Base-by-base conservation (phyloP, 1,140 invertebrate genomes). In the Tyrophagus putrescentiae region DNA sequence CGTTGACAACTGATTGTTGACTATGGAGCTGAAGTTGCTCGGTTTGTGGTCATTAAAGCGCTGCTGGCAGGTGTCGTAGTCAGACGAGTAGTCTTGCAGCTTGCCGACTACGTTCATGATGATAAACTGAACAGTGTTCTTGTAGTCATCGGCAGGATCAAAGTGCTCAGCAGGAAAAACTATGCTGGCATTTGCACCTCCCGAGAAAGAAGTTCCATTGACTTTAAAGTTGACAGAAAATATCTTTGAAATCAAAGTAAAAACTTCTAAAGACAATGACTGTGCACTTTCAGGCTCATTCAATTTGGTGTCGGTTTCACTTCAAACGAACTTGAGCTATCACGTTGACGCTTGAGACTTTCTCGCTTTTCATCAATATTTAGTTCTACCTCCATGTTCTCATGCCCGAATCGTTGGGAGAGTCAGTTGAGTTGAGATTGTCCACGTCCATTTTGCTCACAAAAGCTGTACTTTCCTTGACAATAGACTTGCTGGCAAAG, bases 381-480 rank as follows among this genome's bases (percentile, higher is more conserved):
- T n/a, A n/a, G n/a, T n/a, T n/a, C n/a, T n/a, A n/a, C n/a, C n/a
- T n/a, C n/a, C n/a, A n/a, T n/a, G n/a, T n/a, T n/a, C n/a, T n/a
- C n/a, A n/a, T n/a, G n/a, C n/a, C n/a, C n/a, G n/a, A n/a, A n/a
- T n/a, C n/a, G n/a, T n/a, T n/a, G n/a, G n/a, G n/a, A n/a, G n/a
- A n/a, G n/a, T n/a, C n/a, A n/a, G n/a, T n/a, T n/a, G n/a, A n/a
- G n/a, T n/a, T n/a, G n/a, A n/a, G n/a, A n/a, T 75, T 72, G 66
- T 81, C 79, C 4, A 84, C 81, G 71, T 83, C 82, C 81, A 83
- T 84, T 67, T 79, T 83, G n/a, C n/a, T n/a, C n/a, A n/a, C n/a
- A n/a, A n/a, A n/a, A n/a, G n/a, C n/a, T n/a, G n/a, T n/a, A n/a
- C n/a, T n/a, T n/a, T n/a, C n/a, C n/a, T n/a, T n/a, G n/a, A n/a